Percentiles rank a stretch among this genome's conserved stretches.
phyloP scores from a whole-genome alignment of 1,140 invertebrate species.

The Listronotus bonariensis region DNA sequence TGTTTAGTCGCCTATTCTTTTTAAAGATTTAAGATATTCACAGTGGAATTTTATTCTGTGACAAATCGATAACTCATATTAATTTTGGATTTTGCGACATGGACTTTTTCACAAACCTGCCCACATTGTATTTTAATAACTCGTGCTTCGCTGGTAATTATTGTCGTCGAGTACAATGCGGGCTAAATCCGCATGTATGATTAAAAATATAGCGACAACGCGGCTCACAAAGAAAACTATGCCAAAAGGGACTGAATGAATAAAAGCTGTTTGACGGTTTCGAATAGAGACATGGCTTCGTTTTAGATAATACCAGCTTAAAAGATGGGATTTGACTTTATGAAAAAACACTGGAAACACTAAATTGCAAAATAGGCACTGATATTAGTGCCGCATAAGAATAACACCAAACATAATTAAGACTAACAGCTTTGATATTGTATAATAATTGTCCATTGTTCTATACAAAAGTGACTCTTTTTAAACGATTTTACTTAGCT shows the following conservation, averaged over 20 bases:
- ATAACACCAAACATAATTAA: too few relatives aligned
- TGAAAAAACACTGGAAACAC: too few relatives aligned
- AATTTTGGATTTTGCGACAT: conserved; percentile 2
- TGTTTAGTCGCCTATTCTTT: not conserved
- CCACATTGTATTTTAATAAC: conserved; percentile 29
- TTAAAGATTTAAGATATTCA: not conserved
- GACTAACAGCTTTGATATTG: too few relatives aligned
- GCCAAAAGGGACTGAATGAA: conserved; percentile 11
- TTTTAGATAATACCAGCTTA: too few relatives aligned
- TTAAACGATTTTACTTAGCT: too few relatives aligned
- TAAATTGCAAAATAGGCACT: too few relatives aligned
- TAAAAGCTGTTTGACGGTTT: conserved; percentile 12
- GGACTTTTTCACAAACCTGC: conserved; percentile 2
- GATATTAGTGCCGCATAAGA: too few relatives aligned
- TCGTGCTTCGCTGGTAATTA: conserved; percentile 26
- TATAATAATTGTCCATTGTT: too few relatives aligned
- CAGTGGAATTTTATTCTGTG: not conserved
- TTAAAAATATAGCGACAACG: conserved; percentile 30
- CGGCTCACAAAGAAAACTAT: conserved; percentile 14
- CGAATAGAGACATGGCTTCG: conserved; percentile 5
- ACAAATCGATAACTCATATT: conserved; percentile 27
- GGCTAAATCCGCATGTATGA: conserved; percentile 28
- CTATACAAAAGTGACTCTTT: too few relatives aligned
- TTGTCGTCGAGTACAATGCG: conserved; percentile 27
- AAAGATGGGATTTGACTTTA: too few relatives aligned